These are phyloP conservation scores for Hozukius guyotensis DNA, from an alignment of 2,797 vertebrate species.

Conservation along the genomic window DNA sequence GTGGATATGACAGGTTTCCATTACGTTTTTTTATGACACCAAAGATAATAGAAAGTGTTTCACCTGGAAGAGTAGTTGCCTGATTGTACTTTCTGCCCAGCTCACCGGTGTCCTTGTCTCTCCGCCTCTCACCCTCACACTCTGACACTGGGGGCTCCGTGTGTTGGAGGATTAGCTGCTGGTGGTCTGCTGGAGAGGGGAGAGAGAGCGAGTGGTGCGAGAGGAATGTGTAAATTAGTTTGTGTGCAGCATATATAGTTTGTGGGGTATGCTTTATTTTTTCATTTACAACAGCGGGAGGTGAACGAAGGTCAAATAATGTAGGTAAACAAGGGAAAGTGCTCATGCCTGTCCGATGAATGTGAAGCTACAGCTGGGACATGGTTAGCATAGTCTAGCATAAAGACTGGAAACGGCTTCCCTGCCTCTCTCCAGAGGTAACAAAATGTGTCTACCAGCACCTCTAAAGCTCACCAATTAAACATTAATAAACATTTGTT, in stretches of 20 bases:
- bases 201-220: not conserved
- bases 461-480: not conserved
- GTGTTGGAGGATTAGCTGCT: conserved; percentile 51
- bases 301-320: not conserved
- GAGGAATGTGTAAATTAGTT: not conserved
- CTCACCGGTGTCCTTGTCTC: conserved; percentile 5
- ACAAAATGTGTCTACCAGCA: not conserved
- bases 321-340: not conserved
- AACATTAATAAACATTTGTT: not conserved
- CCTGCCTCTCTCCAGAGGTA: not conserved
- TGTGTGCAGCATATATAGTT: not conserved
- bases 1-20: not conserved
- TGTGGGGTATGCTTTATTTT: too few relatives aligned
- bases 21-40: not conserved
- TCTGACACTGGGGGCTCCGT: conserved; percentile 10
- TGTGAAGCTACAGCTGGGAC: not conserved
- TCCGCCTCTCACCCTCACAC: conserved; percentile 17
- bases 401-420: not conserved
- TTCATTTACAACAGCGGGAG: not conserved
- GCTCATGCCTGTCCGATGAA: not conserved
- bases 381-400: not conserved
- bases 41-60: not conserved
- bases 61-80: conserved; percentile 6
- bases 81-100: not conserved
- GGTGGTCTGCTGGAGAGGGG: not conserved